These are phyloP conservation scores for Ptychoptera albimana DNA, from an alignment of 2,888 invertebrate species.

Conservation along the genomic window DNA sequence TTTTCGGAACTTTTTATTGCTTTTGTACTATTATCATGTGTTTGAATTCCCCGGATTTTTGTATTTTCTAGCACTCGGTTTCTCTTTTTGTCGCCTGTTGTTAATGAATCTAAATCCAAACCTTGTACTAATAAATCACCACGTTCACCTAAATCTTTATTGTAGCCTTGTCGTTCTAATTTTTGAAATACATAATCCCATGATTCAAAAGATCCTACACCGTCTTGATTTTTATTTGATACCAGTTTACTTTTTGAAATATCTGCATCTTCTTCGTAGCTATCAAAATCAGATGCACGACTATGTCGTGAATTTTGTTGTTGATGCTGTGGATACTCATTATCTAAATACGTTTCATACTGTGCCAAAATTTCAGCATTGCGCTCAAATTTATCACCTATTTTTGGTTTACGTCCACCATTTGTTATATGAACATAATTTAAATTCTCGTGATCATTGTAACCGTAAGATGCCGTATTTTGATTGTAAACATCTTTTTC, in stretches of 20 bases:
- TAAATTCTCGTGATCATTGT: no score
- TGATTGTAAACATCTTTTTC: no score
- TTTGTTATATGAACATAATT: no score
- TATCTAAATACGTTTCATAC: slow-evolving; percentile 14
- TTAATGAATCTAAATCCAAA: slow-evolving; percentile 23
- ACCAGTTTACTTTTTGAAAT: slow-evolving; percentile 3
- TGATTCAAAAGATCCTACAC: slow-evolving; percentile 50
- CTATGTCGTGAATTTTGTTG: not conserved
- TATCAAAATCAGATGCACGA: slow-evolving; percentile 5
- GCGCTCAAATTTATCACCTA: slow-evolving; percentile 16
- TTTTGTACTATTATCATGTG: no score
- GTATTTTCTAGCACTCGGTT: not conserved
- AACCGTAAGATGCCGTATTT: no score
- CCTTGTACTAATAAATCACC: slow-evolving; percentile 40
- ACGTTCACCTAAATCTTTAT: slow-evolving; percentile 45
- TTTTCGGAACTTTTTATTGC: no score
- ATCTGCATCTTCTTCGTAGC: slow-evolving; percentile 3
- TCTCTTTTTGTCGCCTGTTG: not conserved
- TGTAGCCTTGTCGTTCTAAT: slow-evolving; percentile 55
- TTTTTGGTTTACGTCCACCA: no score
- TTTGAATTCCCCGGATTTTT: no score
- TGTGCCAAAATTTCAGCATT: slow-evolving; percentile 17
- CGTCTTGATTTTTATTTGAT: slow-evolving; percentile 40
- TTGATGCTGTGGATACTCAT: slow-evolving; percentile 9
- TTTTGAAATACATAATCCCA: slow-evolving; percentile 72